Percentiles rank a stretch among this genome's conserved stretches.
phyloP scores from a whole-genome alignment of 2,113 vertebrate species.

The Tamias sibiricus region DNA sequence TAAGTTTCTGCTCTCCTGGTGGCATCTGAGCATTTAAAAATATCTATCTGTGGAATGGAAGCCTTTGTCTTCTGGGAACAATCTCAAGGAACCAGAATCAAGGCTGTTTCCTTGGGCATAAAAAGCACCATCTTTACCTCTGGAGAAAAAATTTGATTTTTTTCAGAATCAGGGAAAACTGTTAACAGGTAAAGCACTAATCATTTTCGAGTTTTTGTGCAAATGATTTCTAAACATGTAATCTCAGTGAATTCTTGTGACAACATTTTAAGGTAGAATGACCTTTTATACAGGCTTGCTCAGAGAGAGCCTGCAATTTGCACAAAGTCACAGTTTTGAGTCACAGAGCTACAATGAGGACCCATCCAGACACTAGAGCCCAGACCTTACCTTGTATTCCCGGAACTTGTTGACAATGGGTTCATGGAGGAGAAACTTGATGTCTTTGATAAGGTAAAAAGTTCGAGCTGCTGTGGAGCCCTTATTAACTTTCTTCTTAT shows the following conservation, averaged over 20 bases:
- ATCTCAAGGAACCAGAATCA: background rate
- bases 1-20: background rate
- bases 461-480: slow-evolving; percentile 95
- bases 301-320: background rate
- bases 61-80: background rate
- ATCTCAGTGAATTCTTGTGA: background rate
- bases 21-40: background rate
- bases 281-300: background rate
- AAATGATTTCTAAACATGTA: background rate
- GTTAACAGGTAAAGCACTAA: background rate
- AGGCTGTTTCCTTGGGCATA: background rate
- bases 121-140: background rate
- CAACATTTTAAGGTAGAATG: background rate
- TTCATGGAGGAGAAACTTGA: slow-evolving; percentile 97
- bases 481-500: slow-evolving; percentile 99
- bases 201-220: background rate
- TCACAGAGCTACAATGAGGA: background rate
- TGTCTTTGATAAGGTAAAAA: slow-evolving; percentile 97
- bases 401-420: slow-evolving; percentile 96
- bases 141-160: background rate
- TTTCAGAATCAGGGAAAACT: background rate
- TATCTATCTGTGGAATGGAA: slow-evolving; percentile 3
- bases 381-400: slow-evolving; percentile 93
- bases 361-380: background rate
- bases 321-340: background rate